Percentiles rank a stretch among this genome's conserved stretches.
phyloP scores from a whole-genome alignment of 1,140 invertebrate genomes.

The Pseudomyrmex pallidus region DNA sequence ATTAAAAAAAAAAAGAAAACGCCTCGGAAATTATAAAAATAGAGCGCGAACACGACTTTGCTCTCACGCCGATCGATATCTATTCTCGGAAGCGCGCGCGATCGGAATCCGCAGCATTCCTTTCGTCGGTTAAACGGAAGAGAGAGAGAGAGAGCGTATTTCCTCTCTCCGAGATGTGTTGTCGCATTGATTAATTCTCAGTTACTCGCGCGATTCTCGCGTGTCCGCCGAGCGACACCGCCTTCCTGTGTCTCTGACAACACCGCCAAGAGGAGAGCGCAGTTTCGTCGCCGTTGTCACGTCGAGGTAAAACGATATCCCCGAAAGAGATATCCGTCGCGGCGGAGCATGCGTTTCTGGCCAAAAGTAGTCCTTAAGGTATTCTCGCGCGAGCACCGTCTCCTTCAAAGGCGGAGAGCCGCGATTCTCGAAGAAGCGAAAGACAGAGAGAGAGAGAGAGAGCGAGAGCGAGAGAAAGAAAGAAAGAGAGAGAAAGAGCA shows the following conservation, averaged over 20 bases:
- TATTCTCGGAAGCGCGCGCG: not conserved
- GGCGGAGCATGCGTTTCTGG: constrained; percentile 6
- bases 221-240: constrained; percentile 24
- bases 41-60: not conserved
- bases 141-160: constrained; percentile 11
- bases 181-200: constrained; percentile 40
- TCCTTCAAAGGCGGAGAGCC: not conserved
- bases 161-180: constrained; percentile 9
- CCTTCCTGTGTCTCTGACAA: constrained; percentile 3
- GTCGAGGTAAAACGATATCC: not conserved
- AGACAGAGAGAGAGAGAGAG: constrained; percentile 7
- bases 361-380: constrained; percentile 39
- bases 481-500: too few relatives aligned
- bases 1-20: not conserved
- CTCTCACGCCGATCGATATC: not conserved
- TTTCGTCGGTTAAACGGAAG: not conserved
- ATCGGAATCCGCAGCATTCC: not conserved
- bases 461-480: not conserved
- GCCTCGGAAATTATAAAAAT: not conserved
- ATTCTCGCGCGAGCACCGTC: not conserved
- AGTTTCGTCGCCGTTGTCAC: not conserved
- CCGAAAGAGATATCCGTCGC: constrained; percentile 1
- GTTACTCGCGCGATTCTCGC: constrained; percentile 25
- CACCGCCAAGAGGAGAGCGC: constrained; percentile 12
- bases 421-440: constrained; percentile 10